These are phyloP conservation scores for Myotis findleyi DNA, from an alignment of 2,797 vertebrate genomes.

Conservation along the genomic window DNA sequence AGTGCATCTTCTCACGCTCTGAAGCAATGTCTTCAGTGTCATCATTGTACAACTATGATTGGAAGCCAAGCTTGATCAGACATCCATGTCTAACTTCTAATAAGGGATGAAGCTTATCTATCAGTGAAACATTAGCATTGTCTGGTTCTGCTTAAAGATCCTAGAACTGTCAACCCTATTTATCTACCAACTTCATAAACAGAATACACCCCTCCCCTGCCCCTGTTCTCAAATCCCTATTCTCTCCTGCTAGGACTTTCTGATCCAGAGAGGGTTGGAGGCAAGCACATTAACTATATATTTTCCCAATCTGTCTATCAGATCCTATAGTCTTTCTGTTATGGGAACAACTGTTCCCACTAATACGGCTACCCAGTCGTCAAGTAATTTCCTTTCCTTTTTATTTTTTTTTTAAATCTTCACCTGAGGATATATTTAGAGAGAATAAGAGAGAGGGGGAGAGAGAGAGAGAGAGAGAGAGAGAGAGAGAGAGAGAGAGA, in stretches of 20 bases:
- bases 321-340: background rate
- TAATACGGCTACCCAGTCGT: background rate
- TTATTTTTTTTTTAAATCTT: background rate
- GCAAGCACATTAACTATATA: background rate
- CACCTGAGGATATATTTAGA: too few relatives aligned
- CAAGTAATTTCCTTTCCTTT: background rate
- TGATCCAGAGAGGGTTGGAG: background rate
- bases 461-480: too few relatives aligned
- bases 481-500: too few relatives aligned
- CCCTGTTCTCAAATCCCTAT: background rate
- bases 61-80: slow-evolving; percentile 11
- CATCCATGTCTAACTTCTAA: background rate
- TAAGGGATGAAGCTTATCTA: background rate
- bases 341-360: background rate
- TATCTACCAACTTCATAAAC: background rate
- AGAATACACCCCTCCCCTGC: background rate
- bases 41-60: background rate
- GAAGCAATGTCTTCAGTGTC: background rate
- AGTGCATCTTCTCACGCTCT: background rate
- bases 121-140: background rate
- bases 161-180: background rate
- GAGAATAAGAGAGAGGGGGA: too few relatives aligned
- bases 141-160: background rate
- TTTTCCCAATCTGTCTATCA: background rate
- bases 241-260: background rate